Evolutionary conservation across 1,140 invertebrate genomes (phyloP).

Genomic region (Hylaeus anthracinus): DNA sequence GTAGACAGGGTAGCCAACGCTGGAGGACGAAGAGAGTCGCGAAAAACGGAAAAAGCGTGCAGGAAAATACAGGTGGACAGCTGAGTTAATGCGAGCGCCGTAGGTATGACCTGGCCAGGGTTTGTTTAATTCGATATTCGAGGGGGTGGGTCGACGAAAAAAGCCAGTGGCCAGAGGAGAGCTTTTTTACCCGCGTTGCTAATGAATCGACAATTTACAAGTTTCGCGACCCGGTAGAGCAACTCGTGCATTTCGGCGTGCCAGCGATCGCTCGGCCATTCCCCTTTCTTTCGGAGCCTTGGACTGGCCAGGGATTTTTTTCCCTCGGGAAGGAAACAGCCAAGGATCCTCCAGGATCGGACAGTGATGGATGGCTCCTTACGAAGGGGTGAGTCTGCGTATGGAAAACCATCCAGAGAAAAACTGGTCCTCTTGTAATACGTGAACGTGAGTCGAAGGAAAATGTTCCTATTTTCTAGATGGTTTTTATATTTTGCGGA

Average conservation of each 20-base stretch:
- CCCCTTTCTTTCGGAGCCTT: constrained; percentile 4
- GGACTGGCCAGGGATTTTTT: constrained; percentile 28
- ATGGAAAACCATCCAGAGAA: constrained; percentile 12
- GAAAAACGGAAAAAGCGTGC: background rate
- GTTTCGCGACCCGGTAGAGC: constrained; percentile 66
- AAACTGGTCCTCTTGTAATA: background rate
- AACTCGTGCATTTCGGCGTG: constrained; percentile 29
- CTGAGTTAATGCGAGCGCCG: constrained; percentile 10
- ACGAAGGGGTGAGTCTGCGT: constrained; percentile 13
- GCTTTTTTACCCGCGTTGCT: constrained; percentile 60
- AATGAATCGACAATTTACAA: constrained; percentile 75
- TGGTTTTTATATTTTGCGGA: too few relatives aligned
- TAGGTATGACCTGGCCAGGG: constrained; percentile 53
- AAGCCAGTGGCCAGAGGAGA: constrained; percentile 31
- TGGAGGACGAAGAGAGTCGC: background rate
- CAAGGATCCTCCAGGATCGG: background rate
- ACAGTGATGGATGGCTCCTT: constrained; percentile 26
- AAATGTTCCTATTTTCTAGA: background rate
- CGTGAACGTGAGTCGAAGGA: background rate
- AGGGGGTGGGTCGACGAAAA: constrained; percentile 43
- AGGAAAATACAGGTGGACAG: constrained; percentile 3
- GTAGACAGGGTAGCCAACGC: background rate
- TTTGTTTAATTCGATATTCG: constrained; percentile 69
- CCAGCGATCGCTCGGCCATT: constrained; percentile 9
- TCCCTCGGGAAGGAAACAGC: background rate